phyloP scores from a whole-genome alignment of 2,888 invertebrate genomes.

The Smittia sp. region DNA sequence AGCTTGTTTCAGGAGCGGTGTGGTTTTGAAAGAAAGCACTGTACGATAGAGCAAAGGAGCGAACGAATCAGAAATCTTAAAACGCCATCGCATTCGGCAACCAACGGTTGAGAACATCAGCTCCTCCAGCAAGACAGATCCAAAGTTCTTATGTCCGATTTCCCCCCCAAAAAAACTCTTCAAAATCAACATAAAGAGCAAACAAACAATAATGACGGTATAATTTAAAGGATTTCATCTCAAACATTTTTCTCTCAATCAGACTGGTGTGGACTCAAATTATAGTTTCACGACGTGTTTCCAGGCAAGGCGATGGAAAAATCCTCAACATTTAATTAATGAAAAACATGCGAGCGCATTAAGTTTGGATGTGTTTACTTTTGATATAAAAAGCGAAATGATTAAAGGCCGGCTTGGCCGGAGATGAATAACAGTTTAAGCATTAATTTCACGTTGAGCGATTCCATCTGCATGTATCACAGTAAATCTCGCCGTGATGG shows the following conservation, averaged over 20 bases:
- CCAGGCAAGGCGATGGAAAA: neutral
- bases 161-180: neutral
- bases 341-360: slow-evolving; percentile 6
- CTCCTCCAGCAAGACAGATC: too few relatives aligned
- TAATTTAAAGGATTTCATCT: slow-evolving; percentile 18
- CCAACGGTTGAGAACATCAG: too few relatives aligned
- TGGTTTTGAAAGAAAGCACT: too few relatives aligned
- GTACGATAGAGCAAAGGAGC: too few relatives aligned
- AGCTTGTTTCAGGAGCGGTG: too few relatives aligned
- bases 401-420: slow-evolving; percentile 19
- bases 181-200: neutral
- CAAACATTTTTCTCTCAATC: slow-evolving; percentile 5
- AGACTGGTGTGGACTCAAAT: slow-evolving; percentile 21
- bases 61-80: too few relatives aligned
- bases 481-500: neutral
- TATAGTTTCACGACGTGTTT: slow-evolving; percentile 17
- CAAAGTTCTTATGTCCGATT: too few relatives aligned
- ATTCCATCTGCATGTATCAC: neutral
- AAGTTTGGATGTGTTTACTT: slow-evolving; percentile 16
- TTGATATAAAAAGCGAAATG: slow-evolving; percentile 8
- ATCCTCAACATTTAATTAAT: slow-evolving; percentile 23
- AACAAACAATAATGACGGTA: slow-evolving; percentile 26
- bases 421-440: slow-evolving; percentile 6
- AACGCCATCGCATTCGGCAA: too few relatives aligned
- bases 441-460: neutral